Conservation (phyloP, 2,888 invertebrate genomes). For the Augiades crinisus region DNA sequence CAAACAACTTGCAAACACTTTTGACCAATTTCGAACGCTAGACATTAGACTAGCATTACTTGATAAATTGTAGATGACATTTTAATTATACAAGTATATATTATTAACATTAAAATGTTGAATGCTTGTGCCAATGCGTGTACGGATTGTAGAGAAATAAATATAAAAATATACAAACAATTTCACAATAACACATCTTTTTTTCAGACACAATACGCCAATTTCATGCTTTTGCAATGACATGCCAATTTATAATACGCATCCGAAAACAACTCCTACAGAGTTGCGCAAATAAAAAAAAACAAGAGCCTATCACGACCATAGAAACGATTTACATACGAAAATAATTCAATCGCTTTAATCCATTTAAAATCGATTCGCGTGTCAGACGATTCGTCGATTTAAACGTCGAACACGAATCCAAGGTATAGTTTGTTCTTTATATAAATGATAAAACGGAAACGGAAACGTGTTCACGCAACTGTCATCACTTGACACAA, state of each 20-base stretch:
- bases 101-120: no score
- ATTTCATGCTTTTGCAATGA: slow-evolving; percentile 23
- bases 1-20: no score
- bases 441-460: no score
- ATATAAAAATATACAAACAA: background rate
- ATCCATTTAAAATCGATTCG: background rate
- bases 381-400: background rate
- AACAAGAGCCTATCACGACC: background rate
- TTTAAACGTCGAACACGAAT: background rate
- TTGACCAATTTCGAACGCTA: no score
- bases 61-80: no score
- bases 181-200: background rate
- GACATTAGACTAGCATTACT: no score
- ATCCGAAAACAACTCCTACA: slow-evolving; percentile 3
- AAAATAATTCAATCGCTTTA: background rate
- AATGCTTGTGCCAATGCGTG: background rate
- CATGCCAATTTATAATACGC: slow-evolving; percentile 21
- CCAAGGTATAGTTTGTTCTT: background rate
- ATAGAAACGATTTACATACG: background rate
- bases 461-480: background rate
- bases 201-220: slow-evolving; percentile 8
- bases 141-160: background rate
- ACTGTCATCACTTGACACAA: background rate
- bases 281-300: slow-evolving; percentile 15
- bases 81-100: no score